Evolutionary conservation across 2,113 vertebrate species (phyloP).

Genomic region (Nesoenas mayeri): DNA sequence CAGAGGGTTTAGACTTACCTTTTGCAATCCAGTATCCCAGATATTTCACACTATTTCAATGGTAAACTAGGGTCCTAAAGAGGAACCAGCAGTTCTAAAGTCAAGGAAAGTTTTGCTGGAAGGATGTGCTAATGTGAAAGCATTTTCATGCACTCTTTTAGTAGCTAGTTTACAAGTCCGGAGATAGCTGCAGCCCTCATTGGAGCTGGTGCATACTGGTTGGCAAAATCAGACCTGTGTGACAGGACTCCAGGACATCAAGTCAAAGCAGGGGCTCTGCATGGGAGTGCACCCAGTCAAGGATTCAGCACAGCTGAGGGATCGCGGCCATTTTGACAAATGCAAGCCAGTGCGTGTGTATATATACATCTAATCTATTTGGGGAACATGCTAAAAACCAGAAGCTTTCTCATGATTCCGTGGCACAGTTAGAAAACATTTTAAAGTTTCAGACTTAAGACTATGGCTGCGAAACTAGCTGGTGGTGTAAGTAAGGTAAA

Average conservation of each 20-base stretch:
- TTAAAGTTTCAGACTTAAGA: conserved; percentile 14
- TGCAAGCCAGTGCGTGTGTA: background rate
- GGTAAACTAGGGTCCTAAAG: background rate
- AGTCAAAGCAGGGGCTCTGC: background rate
- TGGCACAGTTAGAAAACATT: background rate
- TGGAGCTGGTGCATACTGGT: background rate
- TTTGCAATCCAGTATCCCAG: background rate
- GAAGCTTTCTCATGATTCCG: background rate
- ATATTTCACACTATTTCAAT: background rate
- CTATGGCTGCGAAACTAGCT: conserved; percentile 22
- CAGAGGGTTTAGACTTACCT: background rate
- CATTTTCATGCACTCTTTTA: background rate
- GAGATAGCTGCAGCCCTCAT: background rate
- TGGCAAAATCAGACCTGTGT: background rate
- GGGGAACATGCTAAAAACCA: background rate
- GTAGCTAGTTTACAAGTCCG: background rate
- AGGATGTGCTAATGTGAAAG: background rate
- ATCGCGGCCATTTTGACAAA: background rate
- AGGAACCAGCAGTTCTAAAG: background rate
- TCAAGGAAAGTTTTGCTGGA: background rate
- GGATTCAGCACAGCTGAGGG: background rate
- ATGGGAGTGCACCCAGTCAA: background rate
- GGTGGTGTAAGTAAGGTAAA: background rate
- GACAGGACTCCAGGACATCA: background rate
- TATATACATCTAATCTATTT: background rate